These are phyloP conservation scores for Manis javanica DNA, from an alignment of 2,797 vertebrate species.

Conservation along the genomic window DNA sequence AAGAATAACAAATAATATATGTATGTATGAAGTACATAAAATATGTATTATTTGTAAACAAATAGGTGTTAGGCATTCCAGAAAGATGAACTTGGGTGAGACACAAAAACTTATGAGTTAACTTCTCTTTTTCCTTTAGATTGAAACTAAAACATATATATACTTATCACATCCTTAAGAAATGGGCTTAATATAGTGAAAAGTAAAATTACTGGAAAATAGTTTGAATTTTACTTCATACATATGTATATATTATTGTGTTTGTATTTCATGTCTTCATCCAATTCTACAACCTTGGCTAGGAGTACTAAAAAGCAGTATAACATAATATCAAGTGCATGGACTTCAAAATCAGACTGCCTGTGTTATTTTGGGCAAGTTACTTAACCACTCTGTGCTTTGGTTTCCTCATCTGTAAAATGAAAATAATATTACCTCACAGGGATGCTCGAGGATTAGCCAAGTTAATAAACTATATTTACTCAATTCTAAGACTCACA, in stretches of 20 bases:
- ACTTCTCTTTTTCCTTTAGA: conserved; percentile 33
- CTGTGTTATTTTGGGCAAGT: neutral
- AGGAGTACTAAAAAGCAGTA: neutral
- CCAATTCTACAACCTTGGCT: neutral
- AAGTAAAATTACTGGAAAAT: conserved; percentile 3
- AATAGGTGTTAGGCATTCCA: conserved; percentile 19
- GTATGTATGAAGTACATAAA: neutral
- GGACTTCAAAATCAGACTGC: neutral
- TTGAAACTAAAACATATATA: neutral
- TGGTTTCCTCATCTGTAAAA: neutral
- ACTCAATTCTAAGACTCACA: neutral
- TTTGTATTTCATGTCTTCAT: conserved; percentile 3
- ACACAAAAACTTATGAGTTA: neutral
- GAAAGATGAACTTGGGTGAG: conserved; percentile 24
- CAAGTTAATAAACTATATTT: neutral
- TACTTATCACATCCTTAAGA: conserved; percentile 33
- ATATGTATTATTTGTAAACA: neutral
- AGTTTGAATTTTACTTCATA: conserved; percentile 6
- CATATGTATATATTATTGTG: neutral
- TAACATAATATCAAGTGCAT: neutral
- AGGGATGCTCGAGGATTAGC: neutral
- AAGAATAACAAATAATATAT: conserved; percentile 31
- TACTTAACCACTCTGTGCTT: neutral
- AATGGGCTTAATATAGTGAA: conserved; percentile 8
- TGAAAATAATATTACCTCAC: neutral